These are phyloP conservation scores for Diaprepes abbreviatus DNA, from an alignment of 2,888 invertebrate genomes.

Conservation along the genomic window DNA sequence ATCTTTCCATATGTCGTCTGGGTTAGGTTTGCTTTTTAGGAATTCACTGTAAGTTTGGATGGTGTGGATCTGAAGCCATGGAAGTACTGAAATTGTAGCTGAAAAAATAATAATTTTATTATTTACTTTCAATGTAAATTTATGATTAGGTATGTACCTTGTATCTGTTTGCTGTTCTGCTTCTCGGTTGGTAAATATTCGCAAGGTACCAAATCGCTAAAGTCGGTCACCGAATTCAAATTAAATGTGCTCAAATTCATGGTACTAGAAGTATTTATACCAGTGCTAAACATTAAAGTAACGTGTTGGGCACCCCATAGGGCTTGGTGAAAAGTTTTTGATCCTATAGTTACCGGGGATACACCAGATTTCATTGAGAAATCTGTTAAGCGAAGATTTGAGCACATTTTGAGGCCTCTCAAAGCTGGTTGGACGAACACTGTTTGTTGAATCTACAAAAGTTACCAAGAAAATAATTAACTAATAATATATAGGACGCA, in stretches of 20 bases:
- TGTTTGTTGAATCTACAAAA: slow-evolving; percentile 81
- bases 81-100: slow-evolving; percentile 85
- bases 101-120: slow-evolving; percentile 50
- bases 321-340: slow-evolving; percentile 82
- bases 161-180: slow-evolving; percentile 74
- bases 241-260: slow-evolving; percentile 74
- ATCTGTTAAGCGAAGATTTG: slow-evolving; percentile 82
- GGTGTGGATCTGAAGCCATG: slow-evolving; percentile 82
- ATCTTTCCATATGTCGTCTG: slow-evolving; percentile 71
- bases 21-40: slow-evolving; percentile 71
- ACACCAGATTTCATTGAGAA: slow-evolving; percentile 71
- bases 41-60: slow-evolving; percentile 78
- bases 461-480: slow-evolving; percentile 50
- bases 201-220: slow-evolving; percentile 82
- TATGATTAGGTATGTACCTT: no score
- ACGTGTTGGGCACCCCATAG: slow-evolving; percentile 81
- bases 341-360: slow-evolving; percentile 71
- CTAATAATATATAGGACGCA: no score
- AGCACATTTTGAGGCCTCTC: slow-evolving; percentile 79
- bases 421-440: slow-evolving; percentile 77
- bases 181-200: slow-evolving; percentile 72
- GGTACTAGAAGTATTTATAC: slow-evolving; percentile 69
- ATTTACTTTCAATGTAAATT: no score
- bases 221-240: slow-evolving; percentile 83
- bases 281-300: slow-evolving; percentile 77